Percentiles rank a stretch among this genome's conserved stretches.
These are phyloP conservation scores for Netelia inedita DNA, from an alignment of 2,888 invertebrate species.

Conservation along the genomic window DNA sequence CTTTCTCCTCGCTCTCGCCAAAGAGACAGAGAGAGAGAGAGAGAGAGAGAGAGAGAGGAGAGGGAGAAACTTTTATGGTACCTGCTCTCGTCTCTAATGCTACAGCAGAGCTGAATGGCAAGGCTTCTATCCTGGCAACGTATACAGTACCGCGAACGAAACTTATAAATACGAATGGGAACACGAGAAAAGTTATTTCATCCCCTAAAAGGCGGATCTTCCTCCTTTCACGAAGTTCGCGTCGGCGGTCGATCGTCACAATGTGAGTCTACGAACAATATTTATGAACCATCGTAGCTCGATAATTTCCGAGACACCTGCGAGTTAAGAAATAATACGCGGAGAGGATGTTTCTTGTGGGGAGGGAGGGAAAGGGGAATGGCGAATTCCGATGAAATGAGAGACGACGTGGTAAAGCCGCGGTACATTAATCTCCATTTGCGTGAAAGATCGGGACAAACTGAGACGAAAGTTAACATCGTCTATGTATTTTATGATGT, in stretches of 20 bases:
- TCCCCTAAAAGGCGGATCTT: not conserved
- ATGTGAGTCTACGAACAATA: not conserved
- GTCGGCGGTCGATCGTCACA: not conserved
- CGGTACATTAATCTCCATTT: slow-evolving; percentile 54
- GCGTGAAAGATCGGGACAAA: slow-evolving; percentile 40
- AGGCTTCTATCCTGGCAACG: slow-evolving; percentile 26
- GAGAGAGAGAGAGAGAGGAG: too few species aligned
- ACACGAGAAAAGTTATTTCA: slow-evolving; percentile 34
- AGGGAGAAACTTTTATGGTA: slow-evolving; percentile 27
- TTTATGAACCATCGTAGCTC: slow-evolving; percentile 27
- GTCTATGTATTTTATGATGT: slow-evolving; percentile 1
- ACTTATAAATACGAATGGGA: slow-evolving; percentile 35
- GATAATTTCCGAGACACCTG: slow-evolving; percentile 17
- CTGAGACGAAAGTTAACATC: not conserved
- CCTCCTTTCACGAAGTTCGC: slow-evolving; percentile 26
- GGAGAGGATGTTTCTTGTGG: not conserved
- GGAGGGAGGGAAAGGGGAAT: not conserved
- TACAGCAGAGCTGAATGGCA: slow-evolving; percentile 40
- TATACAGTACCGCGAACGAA: too few species aligned
- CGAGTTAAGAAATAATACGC: slow-evolving; percentile 16
- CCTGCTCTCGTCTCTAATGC: slow-evolving; percentile 40
- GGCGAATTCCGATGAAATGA: slow-evolving; percentile 30
- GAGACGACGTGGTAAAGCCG: slow-evolving; percentile 44
- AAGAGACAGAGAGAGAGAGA: not conserved
- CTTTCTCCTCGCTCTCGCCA: not conserved